A percentile compares a stretch with the other conserved stretches of the same genome.
phyloP scores from a whole-genome alignment of 2,888 invertebrate species.

The Cotesia congregata region DNA sequence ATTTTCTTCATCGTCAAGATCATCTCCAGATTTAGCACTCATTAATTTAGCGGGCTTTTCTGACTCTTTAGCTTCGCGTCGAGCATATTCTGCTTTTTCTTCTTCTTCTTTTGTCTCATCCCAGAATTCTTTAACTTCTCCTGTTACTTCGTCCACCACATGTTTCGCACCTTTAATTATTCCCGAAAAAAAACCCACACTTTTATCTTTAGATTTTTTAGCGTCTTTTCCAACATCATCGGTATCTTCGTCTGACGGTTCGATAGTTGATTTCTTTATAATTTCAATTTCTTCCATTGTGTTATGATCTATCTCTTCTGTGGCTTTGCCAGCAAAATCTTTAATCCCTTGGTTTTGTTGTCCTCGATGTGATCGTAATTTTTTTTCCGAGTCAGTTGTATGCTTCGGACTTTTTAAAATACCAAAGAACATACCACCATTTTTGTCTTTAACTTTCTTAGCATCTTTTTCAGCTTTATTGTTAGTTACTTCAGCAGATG shows the following conservation, averaged over 20 bases:
- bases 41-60: conserved; percentile 51
- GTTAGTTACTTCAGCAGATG: conserved; percentile 37
- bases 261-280: background rate
- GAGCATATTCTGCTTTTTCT: conserved; percentile 41
- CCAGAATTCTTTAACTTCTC: conserved; percentile 44
- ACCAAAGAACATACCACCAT: conserved; percentile 51
- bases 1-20: conserved; percentile 40
- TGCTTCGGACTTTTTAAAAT: conserved; percentile 55
- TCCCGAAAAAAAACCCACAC: conserved; percentile 47
- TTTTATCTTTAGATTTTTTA: conserved; percentile 46
- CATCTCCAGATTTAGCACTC: conserved; percentile 22
- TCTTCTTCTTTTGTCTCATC: conserved; percentile 45
- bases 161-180: conserved; percentile 49
- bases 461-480: conserved; percentile 40
- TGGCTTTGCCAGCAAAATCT: conserved; percentile 31
- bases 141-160: conserved; percentile 44
- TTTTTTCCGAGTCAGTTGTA: conserved; percentile 41
- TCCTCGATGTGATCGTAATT: conserved; percentile 35
- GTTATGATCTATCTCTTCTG: conserved; percentile 32
- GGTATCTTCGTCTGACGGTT: conserved; percentile 27
- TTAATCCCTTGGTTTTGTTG: conserved; percentile 42
- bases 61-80: conserved; percentile 51
- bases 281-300: conserved; percentile 37
- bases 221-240: conserved; percentile 35
- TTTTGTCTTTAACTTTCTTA: conserved; percentile 53